These are phyloP conservation scores for Bombus sibiricus DNA, from an alignment of 1,140 invertebrate species.

Conservation along the genomic window DNA sequence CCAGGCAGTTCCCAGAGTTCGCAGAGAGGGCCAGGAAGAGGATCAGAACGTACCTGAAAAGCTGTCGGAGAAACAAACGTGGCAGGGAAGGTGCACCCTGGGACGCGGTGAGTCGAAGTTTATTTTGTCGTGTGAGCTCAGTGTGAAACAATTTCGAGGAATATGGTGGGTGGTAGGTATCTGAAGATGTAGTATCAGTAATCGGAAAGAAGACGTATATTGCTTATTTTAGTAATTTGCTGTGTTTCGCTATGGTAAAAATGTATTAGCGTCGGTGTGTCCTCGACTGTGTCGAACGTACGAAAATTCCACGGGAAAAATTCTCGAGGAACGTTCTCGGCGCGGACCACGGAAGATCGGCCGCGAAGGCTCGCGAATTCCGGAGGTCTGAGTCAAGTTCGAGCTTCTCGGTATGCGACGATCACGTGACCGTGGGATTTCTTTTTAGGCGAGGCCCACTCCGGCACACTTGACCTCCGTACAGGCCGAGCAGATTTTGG, in stretches of 20 bases:
- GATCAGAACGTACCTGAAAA: slow-evolving; percentile 97
- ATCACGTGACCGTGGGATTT: slow-evolving; percentile 55
- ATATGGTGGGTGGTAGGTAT: too few species aligned
- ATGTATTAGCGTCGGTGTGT: too few species aligned
- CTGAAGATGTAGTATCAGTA: rapidly evolving
- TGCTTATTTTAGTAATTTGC: too few species aligned
- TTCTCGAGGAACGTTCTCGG: background rate
- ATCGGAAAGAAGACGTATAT: too few species aligned
- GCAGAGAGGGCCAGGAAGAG: slow-evolving; percentile 96
- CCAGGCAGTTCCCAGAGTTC: slow-evolving; percentile 98
- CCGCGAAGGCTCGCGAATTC: background rate
- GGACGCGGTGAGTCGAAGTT: slow-evolving; percentile 85
- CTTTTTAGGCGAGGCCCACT: slow-evolving; percentile 92
- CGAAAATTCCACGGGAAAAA: background rate
- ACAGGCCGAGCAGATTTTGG: slow-evolving; percentile 97
- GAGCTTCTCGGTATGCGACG: slow-evolving; percentile 45
- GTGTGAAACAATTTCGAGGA: slow-evolving; percentile 7
- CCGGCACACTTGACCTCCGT: slow-evolving; percentile 97
- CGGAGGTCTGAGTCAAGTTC: slow-evolving; percentile 27
- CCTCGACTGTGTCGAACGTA: background rate
- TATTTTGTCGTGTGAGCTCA: too few species aligned
- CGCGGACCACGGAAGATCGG: slow-evolving; percentile 1
- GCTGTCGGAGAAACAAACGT: slow-evolving; percentile 96
- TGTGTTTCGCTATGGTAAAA: too few species aligned
- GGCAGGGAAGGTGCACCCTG: slow-evolving; percentile 90